These are phyloP conservation scores for Pipistrellus pygmaeus DNA, from an alignment of 2,797 vertebrate genomes.

Conservation along the genomic window DNA sequence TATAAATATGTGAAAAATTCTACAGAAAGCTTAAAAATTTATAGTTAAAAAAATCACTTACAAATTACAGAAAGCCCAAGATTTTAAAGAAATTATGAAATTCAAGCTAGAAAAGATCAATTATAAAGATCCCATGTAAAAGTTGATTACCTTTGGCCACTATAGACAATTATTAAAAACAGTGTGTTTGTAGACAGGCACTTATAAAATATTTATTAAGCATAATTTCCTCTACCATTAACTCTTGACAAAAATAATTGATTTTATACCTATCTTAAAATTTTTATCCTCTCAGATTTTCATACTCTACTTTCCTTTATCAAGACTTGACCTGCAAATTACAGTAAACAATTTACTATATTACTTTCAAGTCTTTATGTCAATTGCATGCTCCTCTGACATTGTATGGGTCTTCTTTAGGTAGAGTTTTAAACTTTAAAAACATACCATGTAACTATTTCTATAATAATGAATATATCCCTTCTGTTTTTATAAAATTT, in stretches of 20 bases:
- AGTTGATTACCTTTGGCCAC: background rate
- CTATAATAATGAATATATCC: background rate
- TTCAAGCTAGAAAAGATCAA: background rate
- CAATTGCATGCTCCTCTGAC: slow-evolving; percentile 21
- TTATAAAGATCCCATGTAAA: background rate
- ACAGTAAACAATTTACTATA: background rate
- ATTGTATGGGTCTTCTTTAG: background rate
- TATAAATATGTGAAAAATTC: background rate
- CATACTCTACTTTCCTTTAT: background rate
- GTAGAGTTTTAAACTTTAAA: slow-evolving; percentile 22
- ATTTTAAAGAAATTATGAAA: background rate
- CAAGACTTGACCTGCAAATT: slow-evolving; percentile 1
- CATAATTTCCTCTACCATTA: background rate
- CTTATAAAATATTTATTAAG: background rate
- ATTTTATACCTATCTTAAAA: slow-evolving; percentile 12
- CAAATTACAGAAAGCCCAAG: background rate
- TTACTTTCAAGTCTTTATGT: slow-evolving; percentile 6
- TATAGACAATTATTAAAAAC: background rate
- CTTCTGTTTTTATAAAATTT: background rate
- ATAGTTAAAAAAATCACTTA: slow-evolving; percentile 4
- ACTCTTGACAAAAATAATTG: background rate
- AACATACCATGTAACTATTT: background rate
- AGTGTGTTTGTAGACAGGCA: background rate
- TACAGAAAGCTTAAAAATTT: slow-evolving; percentile 6
- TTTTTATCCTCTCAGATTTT: slow-evolving; percentile 14